Conservation (phyloP, 2,113 vertebrate genomes). For the Jaculus jaculus region DNA sequence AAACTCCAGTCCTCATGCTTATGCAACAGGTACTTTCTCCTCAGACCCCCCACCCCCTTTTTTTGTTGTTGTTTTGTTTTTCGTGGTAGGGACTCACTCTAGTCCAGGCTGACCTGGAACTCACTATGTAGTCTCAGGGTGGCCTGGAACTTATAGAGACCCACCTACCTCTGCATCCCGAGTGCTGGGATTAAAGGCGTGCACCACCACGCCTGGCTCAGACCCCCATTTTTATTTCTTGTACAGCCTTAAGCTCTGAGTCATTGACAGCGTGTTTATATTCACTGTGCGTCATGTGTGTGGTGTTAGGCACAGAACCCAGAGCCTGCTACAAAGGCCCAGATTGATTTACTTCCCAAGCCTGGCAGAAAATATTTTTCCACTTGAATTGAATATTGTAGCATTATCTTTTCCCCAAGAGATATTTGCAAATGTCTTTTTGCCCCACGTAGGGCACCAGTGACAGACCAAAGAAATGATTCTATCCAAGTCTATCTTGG, state of each 20-base stretch:
- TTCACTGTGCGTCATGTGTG: not conserved
- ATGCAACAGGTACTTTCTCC: too few species aligned
- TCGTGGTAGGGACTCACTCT: too few species aligned
- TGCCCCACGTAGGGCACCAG: not conserved
- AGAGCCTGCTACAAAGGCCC: not conserved
- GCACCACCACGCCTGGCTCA: too few species aligned
- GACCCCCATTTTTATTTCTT: constrained; percentile 1
- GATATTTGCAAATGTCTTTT: not conserved
- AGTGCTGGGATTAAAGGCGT: too few species aligned
- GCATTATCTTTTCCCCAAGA: not conserved
- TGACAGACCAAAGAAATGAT: not conserved
- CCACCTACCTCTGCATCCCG: too few species aligned
- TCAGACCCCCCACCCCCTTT: too few species aligned
- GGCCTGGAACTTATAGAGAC: too few species aligned
- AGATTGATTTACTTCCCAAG: not conserved
- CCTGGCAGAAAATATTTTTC: not conserved
- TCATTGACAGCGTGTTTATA: not conserved
- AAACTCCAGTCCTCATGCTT: too few species aligned
- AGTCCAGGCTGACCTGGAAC: too few species aligned
- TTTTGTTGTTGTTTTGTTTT: too few species aligned
- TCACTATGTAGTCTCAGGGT: too few species aligned
- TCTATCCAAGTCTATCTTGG: not conserved
- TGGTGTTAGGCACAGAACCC: not conserved
- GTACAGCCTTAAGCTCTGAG: not conserved
- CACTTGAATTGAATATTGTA: not conserved